phyloP scores from a whole-genome alignment of 2,113 vertebrate genomes.

The Phocoena phocoena region DNA sequence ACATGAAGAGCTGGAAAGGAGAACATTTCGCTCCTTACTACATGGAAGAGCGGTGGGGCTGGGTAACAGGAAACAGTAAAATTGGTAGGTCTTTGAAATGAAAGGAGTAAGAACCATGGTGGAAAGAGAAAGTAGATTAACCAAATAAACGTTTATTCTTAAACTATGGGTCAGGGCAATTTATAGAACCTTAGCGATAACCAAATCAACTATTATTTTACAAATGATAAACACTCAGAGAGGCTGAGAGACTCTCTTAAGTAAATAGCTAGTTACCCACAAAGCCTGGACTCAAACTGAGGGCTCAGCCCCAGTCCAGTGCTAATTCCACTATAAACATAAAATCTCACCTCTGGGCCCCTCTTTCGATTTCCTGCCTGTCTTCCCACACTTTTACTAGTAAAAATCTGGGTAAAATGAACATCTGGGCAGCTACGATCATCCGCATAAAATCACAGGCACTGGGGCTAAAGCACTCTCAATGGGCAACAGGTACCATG shows the following conservation, averaged over 20 bases:
- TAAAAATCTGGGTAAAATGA: not conserved
- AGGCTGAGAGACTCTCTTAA: not conserved
- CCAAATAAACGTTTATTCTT: not conserved
- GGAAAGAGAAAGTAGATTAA: not conserved
- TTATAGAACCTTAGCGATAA: not conserved
- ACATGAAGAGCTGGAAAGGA: not conserved
- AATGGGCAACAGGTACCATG: not conserved
- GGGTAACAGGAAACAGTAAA: not conserved
- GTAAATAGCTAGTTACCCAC: not conserved
- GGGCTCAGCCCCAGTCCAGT: not conserved
- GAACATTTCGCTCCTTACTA: not conserved
- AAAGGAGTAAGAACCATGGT: not conserved
- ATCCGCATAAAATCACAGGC: not conserved
- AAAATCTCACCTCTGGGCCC: not conserved
- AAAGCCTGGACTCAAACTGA: not conserved
- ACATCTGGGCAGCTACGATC: not conserved
- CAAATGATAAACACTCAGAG: not conserved
- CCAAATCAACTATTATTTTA: slow-evolving; percentile 17
- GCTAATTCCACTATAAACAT: not conserved
- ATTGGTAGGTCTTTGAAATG: not conserved
- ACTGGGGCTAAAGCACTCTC: not conserved
- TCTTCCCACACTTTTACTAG: not conserved
- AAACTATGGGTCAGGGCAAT: not conserved
- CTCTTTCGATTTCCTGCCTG: not conserved
- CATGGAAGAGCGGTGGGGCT: not conserved